Percentiles rank a stretch among this genome's conserved stretches.
Evolutionary conservation across 2,888 invertebrate genomes (phyloP).

Genomic region (Chymomyza fuscimana): DNA sequence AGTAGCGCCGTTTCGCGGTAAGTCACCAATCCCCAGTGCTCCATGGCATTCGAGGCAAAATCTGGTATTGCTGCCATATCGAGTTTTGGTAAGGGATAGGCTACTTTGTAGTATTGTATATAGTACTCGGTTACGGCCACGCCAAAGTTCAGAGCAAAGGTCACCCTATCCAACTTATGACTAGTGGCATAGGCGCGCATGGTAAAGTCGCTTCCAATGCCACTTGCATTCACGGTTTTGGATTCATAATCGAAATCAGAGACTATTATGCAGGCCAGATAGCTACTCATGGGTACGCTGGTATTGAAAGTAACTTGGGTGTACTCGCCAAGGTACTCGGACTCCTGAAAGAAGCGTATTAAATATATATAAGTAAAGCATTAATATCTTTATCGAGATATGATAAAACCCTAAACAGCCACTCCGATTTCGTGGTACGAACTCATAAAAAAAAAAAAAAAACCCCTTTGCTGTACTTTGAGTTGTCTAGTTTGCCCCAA

Average conservation of each 20-base stretch:
- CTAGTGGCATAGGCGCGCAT: constrained; percentile 88
- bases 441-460: background rate
- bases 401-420: too few species aligned
- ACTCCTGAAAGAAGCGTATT: constrained; percentile 26
- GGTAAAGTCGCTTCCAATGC: constrained; percentile 82
- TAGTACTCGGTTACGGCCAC: constrained; percentile 88
- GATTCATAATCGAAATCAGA: constrained; percentile 87
- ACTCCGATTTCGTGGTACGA: too few species aligned
- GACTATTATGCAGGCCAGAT: constrained; percentile 93
- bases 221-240: constrained; percentile 80
- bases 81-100: constrained; percentile 93
- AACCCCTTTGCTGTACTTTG: too few species aligned
- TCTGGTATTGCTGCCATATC: constrained; percentile 79
- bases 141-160: constrained; percentile 87
- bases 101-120: constrained; percentile 89
- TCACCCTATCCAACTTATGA: constrained; percentile 86
- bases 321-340: constrained; percentile 74
- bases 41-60: constrained; percentile 89
- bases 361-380: background rate
- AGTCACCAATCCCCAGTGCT: constrained; percentile 96
- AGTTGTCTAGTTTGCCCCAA: too few species aligned
- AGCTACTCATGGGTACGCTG: constrained; percentile 96
- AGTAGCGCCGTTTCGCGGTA: constrained; percentile 92
- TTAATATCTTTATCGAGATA: too few species aligned
- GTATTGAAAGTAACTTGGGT: constrained; percentile 87